phyloP scores from a whole-genome alignment of 2,797 vertebrate genomes.

The Dicrostonyx torquatus region DNA sequence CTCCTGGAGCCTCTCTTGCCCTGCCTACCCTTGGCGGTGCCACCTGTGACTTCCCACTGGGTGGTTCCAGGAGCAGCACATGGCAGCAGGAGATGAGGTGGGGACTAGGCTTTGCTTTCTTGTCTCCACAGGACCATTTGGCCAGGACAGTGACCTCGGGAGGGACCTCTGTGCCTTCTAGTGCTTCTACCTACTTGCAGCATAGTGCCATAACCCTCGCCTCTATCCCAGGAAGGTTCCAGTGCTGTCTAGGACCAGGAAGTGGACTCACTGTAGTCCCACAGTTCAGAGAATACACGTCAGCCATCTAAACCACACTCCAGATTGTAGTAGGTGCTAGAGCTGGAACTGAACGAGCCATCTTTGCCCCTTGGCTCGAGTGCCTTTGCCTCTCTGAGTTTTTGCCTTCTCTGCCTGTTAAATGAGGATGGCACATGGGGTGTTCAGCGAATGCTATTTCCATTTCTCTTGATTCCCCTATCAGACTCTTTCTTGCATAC shows the following conservation, averaged over 20 bases:
- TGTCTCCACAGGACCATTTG: too few relatives aligned
- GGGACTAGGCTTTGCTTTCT: too few relatives aligned
- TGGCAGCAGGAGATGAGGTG: background rate
- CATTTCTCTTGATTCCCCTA: background rate
- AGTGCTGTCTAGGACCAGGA: background rate
- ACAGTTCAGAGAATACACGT: background rate
- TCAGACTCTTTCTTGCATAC: background rate
- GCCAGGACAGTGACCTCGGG: too few relatives aligned
- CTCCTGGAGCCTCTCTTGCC: background rate
- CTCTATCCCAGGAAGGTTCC: background rate
- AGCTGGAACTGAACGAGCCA: background rate
- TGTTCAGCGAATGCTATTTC: background rate
- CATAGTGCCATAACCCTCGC: background rate
- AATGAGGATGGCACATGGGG: background rate
- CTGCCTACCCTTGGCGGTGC: background rate
- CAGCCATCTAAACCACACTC: fast-evolving
- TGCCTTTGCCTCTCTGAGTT: background rate
- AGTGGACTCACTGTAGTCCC: background rate
- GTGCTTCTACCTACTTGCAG: background rate
- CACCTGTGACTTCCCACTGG: background rate
- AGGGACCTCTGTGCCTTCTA: background rate
- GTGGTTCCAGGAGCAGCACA: fast-evolving
- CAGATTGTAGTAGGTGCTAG: background rate
- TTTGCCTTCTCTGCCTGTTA: background rate
- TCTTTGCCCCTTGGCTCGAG: background rate